These are phyloP conservation scores for Ambastaia sidthimunki DNA, from an alignment of 2,797 vertebrate genomes.

Conservation along the genomic window DNA sequence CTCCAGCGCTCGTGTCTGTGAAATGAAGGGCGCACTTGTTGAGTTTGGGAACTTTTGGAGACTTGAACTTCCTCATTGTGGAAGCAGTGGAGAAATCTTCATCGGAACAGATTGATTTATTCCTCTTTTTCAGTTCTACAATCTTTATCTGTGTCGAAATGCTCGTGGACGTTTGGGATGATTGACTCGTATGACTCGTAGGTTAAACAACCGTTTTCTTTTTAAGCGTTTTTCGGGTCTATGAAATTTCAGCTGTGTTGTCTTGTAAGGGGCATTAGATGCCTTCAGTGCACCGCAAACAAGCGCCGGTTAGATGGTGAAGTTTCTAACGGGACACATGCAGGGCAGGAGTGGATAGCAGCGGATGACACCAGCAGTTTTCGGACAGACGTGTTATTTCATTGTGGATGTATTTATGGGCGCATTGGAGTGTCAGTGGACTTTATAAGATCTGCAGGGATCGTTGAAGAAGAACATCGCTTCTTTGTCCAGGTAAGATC, in stretches of 20 bases:
- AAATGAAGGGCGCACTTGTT: conserved; percentile 50
- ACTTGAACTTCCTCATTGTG: conserved; percentile 21
- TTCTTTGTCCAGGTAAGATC: conserved; percentile 5
- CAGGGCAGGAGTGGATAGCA: not conserved
- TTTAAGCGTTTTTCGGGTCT: not conserved
- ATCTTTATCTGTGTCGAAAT: not conserved
- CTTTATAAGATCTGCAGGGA: not conserved
- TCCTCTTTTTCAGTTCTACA: not conserved
- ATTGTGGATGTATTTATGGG: conserved; percentile 1
- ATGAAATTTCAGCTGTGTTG: not conserved
- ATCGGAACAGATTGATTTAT: not conserved
- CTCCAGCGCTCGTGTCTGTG: conserved; percentile 18
- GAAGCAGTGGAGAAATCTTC: not conserved
- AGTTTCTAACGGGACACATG: not conserved
- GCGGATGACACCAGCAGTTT: not conserved
- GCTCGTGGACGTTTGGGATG: not conserved
- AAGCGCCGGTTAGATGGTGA: not conserved
- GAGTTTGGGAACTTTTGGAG: conserved; percentile 44
- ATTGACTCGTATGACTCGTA: not conserved
- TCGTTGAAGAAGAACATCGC: not conserved
- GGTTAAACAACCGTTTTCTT: not conserved
- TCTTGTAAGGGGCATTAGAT: not conserved
- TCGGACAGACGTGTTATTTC: not conserved
- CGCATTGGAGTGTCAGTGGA: not conserved
- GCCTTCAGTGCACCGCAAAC: not conserved